phyloP scores from a whole-genome alignment of 1,140 invertebrate genomes.

The Nylanderia fulva region DNA sequence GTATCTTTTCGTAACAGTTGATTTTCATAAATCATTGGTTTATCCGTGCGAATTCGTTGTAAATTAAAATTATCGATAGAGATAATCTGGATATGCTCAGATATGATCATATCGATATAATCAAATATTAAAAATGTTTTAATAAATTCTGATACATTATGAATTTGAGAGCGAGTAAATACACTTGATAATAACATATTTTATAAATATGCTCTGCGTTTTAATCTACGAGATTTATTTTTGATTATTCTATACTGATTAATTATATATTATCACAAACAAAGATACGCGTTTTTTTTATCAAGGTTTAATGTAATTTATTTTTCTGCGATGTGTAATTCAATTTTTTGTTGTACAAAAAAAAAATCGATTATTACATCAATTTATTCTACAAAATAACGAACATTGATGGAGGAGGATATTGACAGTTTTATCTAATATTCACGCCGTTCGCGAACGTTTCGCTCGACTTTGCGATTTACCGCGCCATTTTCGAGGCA shows the following conservation, averaged over 20 bases:
- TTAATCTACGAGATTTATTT: not conserved
- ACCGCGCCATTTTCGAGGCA: constrained; percentile 28
- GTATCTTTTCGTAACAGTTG: constrained; percentile 26
- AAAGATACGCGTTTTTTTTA: not conserved
- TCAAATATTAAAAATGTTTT: not conserved
- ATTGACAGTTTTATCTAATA: constrained; percentile 9
- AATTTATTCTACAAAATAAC: not conserved
- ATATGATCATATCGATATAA: not conserved
- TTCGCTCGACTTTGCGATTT: constrained; percentile 35
- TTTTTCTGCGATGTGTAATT: not conserved
- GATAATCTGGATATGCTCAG: not conserved
- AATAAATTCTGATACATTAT: not conserved
- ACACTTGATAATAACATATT: constrained; percentile 10
- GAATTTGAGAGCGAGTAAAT: not conserved
- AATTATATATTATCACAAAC: no score
- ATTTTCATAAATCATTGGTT: constrained; percentile 1
- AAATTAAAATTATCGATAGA: not conserved
- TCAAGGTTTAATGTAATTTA: not conserved
- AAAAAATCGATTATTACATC: not conserved
- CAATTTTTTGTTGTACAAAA: not conserved
- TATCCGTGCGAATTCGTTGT: not conserved
- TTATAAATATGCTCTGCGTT: not conserved
- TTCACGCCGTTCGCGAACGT: constrained; percentile 20
- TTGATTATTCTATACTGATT: not conserved
- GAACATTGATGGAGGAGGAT: constrained; percentile 1